phyloP scores from a whole-genome alignment of 2,113 vertebrate species.

The Charina bottae region DNA sequence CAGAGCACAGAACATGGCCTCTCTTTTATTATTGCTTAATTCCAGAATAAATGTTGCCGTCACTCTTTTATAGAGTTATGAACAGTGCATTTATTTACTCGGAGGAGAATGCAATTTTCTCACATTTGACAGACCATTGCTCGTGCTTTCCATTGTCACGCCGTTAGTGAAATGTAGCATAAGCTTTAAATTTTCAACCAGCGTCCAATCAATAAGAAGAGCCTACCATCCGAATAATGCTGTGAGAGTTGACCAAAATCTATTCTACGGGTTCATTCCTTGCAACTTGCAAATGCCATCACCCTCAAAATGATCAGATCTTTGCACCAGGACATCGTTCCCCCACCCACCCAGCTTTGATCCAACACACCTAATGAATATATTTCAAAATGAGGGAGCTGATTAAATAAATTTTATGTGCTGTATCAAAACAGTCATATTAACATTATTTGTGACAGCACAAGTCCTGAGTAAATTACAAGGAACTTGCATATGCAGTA shows the following conservation, averaged over 20 bases:
- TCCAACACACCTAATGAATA: slow-evolving; percentile 67
- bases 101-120: slow-evolving; percentile 63
- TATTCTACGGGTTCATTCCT: slow-evolving; percentile 56
- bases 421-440: slow-evolving; percentile 65
- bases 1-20: slow-evolving; percentile 54
- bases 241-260: slow-evolving; percentile 58
- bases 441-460: slow-evolving; percentile 62
- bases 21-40: slow-evolving; percentile 67
- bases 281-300: slow-evolving; percentile 61
- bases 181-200: slow-evolving; percentile 64
- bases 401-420: slow-evolving; percentile 70
- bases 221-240: slow-evolving; percentile 47
- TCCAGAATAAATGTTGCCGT: slow-evolving; percentile 69
- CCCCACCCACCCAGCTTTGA: neutral
- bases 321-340: slow-evolving; percentile 58
- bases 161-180: slow-evolving; percentile 75
- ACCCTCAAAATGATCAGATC: slow-evolving; percentile 63
- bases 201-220: slow-evolving; percentile 60
- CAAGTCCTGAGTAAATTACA: slow-evolving; percentile 66
- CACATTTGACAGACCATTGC: slow-evolving; percentile 66
- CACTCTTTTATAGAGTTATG: slow-evolving; percentile 65
- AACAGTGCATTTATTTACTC: slow-evolving; percentile 74
- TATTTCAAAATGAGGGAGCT: slow-evolving; percentile 63
- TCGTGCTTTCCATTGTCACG: slow-evolving; percentile 70
- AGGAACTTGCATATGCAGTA: slow-evolving; percentile 52